A percentile compares a stretch with the other conserved stretches of the same genome.
These are phyloP conservation scores for Gymnobelideus leadbeateri DNA, from an alignment of 2,113 vertebrate species.

Conservation along the genomic window DNA sequence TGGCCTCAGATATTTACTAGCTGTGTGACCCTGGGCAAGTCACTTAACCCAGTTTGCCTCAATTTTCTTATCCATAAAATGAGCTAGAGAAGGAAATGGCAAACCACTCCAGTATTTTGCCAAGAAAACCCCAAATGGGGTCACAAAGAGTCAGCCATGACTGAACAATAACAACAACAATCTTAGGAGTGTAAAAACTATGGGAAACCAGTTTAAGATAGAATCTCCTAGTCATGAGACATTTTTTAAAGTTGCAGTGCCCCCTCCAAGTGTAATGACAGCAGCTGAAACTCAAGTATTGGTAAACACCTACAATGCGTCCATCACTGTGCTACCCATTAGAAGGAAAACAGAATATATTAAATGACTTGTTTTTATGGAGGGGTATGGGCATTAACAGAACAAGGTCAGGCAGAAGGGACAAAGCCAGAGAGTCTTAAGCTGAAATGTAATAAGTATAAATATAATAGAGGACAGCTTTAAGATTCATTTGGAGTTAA, in stretches of 20 bases:
- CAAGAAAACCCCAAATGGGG: no score
- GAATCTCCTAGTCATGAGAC: not conserved
- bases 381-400: not conserved
- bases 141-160: no score
- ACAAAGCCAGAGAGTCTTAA: not conserved
- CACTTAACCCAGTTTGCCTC: no score
- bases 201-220: not conserved
- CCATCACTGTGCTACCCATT: no score
- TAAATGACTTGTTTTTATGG: not conserved
- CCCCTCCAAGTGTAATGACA: not conserved
- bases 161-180: not conserved
- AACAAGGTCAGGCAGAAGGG: not conserved
- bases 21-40: no score
- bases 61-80: no score
- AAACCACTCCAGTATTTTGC: no score
- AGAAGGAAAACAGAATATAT: not conserved
- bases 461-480: conserved; percentile 82
- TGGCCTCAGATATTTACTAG: no score
- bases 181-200: not conserved
- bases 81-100: no score
- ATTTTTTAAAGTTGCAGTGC: not conserved
- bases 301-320: not conserved
- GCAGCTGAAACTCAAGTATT: not conserved
- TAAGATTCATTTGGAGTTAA: conserved; percentile 85
- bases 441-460: not conserved